Conservation (phyloP, 1,140 invertebrate species). For the Ganaspis sp. region DNA sequence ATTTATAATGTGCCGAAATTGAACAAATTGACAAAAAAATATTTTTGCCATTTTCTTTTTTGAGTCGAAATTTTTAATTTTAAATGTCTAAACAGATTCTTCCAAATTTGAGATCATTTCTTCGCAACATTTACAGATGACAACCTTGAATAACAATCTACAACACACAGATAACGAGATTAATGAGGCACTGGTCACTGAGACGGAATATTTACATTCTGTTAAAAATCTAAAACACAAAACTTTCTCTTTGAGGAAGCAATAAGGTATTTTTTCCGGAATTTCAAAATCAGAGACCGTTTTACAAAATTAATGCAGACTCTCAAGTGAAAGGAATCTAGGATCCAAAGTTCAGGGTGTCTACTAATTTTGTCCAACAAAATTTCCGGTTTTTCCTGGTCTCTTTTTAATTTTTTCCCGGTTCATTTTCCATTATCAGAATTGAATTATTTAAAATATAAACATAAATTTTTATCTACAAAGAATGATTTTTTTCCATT, state of each 20-base stretch:
- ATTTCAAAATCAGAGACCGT: background rate
- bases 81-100: constrained; percentile 12
- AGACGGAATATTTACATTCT: constrained; percentile 3
- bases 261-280: no score
- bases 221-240: background rate
- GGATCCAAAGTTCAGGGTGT: background rate
- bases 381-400: no score
- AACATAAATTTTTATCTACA: no score
- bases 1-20: no score
- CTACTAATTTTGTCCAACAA: no score
- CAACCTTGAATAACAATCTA: constrained; percentile 47
- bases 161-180: constrained; percentile 48
- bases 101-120: constrained; percentile 32
- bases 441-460: no score
- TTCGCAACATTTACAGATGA: constrained; percentile 42
- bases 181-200: constrained; percentile 50
- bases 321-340: no score
- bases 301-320: background rate
- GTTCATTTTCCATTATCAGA: no score
- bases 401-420: no score
- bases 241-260: background rate
- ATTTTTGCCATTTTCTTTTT: background rate
- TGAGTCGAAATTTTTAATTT: constrained; percentile 26
- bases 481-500: no score
- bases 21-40: no score